Conservation (phyloP, 1,140 invertebrate genomes). For the Drosophila setifemur region DNA sequence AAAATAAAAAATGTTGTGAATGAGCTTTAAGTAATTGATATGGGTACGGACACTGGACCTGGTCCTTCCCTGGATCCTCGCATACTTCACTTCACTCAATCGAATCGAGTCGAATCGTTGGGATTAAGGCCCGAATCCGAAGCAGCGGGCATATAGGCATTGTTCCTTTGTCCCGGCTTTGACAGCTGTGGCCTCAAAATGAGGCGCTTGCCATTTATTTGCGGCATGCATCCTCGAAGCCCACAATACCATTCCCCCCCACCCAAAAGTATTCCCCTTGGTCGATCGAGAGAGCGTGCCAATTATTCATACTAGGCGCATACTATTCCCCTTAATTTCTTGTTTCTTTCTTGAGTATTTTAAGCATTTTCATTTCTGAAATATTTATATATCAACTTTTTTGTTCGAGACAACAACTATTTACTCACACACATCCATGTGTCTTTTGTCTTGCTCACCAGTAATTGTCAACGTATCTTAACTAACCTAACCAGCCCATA, state of each 20-base stretch:
- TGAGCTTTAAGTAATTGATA: slow-evolving; percentile 82
- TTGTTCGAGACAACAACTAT: slow-evolving; percentile 59
- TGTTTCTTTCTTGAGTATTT: slow-evolving; percentile 21
- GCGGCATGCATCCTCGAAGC: slow-evolving; percentile 52
- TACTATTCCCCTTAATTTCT: slow-evolving; percentile 39
- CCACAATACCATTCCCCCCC: not conserved
- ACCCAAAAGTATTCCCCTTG: slow-evolving; percentile 2
- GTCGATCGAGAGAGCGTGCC: slow-evolving; percentile 38
- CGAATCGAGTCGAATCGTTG: not conserved
- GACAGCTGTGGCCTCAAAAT: slow-evolving; percentile 77
- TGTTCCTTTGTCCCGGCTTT: slow-evolving; percentile 72
- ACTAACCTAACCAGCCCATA: slow-evolving; percentile 31
- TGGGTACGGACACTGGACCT: slow-evolving; percentile 59
- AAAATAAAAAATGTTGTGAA: slow-evolving; percentile 82
- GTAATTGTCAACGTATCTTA: slow-evolving; percentile 47
- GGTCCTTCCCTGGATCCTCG: slow-evolving; percentile 4
- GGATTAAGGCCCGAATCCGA: slow-evolving; percentile 23
- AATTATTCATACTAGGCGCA: slow-evolving; percentile 73
- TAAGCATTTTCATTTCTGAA: slow-evolving; percentile 62
- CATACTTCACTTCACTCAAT: not conserved
- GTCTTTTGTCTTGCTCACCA: slow-evolving; percentile 82
- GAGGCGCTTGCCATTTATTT: slow-evolving; percentile 78
- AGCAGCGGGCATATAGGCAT: slow-evolving; percentile 65
- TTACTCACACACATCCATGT: slow-evolving; percentile 82
- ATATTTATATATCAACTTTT: slow-evolving; percentile 25